Conservation (phyloP, 2,888 invertebrate genomes). For the Chaitophorus viminalis region DNA sequence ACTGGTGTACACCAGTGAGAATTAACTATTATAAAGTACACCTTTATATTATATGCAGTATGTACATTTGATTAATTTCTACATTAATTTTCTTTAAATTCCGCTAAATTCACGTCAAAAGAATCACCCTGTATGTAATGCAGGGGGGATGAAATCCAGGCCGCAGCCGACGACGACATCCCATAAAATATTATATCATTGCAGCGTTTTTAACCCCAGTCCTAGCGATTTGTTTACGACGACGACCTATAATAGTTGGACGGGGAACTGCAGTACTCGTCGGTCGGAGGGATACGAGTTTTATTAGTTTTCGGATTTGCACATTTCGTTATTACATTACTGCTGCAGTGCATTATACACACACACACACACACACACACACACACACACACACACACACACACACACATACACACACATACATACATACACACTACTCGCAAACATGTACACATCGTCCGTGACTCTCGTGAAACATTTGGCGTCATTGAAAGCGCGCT, state of each 20-base stretch:
- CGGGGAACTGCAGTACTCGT: neutral
- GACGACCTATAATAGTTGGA: neutral
- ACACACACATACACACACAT: no score
- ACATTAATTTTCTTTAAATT: neutral
- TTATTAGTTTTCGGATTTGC: conserved; percentile 59
- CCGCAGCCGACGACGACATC: neutral
- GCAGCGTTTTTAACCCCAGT: conserved; percentile 3
- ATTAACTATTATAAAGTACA: no score
- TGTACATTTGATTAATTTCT: neutral
- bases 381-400: neutral
- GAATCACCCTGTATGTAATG: no score
- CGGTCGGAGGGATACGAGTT: conserved; percentile 4
- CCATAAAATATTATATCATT: neutral
- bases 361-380: no score
- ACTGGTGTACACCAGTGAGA: neutral
- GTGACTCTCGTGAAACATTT: neutral
- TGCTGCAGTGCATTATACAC: neutral
- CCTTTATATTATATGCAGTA: no score
- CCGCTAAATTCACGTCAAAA: no score
- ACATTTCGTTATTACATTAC: conserved; percentile 24
- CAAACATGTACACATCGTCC: no score
- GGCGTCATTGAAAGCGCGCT: neutral
- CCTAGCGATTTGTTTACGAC: conserved; percentile 47
- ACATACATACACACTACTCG: no score
- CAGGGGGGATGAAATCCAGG: neutral